Conservation (phyloP, 2,888 invertebrate genomes). For the Emmelina monodactyla region DNA sequence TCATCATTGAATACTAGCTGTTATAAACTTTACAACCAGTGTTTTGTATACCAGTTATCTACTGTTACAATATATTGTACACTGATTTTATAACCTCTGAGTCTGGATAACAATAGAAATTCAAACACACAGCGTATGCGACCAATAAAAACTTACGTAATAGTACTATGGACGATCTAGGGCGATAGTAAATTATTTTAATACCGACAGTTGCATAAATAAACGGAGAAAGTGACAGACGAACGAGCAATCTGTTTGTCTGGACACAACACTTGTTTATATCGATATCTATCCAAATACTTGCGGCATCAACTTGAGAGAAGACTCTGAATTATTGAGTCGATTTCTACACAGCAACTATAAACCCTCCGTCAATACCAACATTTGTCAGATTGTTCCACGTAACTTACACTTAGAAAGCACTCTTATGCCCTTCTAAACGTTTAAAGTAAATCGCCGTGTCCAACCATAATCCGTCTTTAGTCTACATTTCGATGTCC, state of each 20-base stretch:
- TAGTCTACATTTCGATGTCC: constrained; percentile 37
- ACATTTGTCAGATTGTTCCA: constrained; percentile 13
- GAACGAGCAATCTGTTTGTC: constrained; percentile 21
- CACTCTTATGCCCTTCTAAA: constrained; percentile 27
- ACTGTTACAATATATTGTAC: no score
- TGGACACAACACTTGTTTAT: constrained; percentile 24
- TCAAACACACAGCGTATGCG: not conserved
- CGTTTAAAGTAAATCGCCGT: constrained; percentile 32
- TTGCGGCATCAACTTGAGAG: no score
- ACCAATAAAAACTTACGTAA: not conserved
- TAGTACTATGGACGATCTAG: constrained; percentile 14
- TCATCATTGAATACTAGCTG: no score
- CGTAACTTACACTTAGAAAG: constrained; percentile 54
- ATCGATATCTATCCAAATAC: no score
- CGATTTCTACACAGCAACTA: no score
- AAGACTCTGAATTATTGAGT: no score
- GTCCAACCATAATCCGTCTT: constrained; percentile 38
- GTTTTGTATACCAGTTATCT: no score
- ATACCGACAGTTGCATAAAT: constrained; percentile 25
- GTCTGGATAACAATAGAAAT: no score
- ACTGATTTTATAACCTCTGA: no score
- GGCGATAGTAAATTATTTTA: constrained; percentile 22
- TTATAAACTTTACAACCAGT: no score
- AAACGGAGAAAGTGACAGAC: constrained; percentile 28
- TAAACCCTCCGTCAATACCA: no score